Percentiles rank a stretch among this genome's conserved stretches.
phyloP scores from a whole-genome alignment of 2,113 vertebrate genomes.

The Peucedramus taeniatus region DNA sequence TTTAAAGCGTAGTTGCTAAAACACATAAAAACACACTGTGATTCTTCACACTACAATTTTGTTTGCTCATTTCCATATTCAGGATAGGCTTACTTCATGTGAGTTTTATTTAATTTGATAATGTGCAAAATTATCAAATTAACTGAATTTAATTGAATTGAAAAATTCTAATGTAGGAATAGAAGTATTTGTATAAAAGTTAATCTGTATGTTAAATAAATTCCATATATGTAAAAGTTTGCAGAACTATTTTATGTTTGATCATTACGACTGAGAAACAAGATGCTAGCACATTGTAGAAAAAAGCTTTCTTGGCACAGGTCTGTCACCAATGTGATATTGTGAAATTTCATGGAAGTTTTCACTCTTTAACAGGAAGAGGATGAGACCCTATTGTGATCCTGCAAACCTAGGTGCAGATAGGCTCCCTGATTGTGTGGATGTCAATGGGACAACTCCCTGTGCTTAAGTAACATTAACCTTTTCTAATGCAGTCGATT shows the following conservation, averaged over 20 bases:
- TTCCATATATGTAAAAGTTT: not conserved
- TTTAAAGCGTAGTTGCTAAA: not conserved
- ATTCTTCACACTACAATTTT: not conserved
- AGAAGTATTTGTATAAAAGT: not conserved
- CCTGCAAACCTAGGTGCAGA: not conserved
- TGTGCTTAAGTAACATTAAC: not conserved
- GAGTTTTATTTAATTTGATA: not conserved
- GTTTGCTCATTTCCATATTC: not conserved
- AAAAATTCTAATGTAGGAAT: not conserved
- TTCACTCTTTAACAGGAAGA: not conserved
- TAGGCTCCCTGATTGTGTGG: not conserved
- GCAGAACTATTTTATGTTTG: not conserved
- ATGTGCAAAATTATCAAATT: too few relatives aligned
- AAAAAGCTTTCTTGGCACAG: not conserved
- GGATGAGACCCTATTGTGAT: rapidly evolving
- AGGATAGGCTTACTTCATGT: not conserved
- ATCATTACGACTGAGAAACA: not conserved
- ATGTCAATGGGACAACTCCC: not conserved
- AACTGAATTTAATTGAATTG: too few relatives aligned
- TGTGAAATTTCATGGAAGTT: not conserved
- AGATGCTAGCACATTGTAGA: not conserved
- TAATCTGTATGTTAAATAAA: not conserved
- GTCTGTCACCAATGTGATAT: not conserved
- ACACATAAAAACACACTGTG: not conserved
- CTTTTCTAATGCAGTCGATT: not conserved